Evolutionary conservation across 2,113 vertebrate genomes (phyloP).

Genomic region (Chamaetylas fuelleborni): DNA sequence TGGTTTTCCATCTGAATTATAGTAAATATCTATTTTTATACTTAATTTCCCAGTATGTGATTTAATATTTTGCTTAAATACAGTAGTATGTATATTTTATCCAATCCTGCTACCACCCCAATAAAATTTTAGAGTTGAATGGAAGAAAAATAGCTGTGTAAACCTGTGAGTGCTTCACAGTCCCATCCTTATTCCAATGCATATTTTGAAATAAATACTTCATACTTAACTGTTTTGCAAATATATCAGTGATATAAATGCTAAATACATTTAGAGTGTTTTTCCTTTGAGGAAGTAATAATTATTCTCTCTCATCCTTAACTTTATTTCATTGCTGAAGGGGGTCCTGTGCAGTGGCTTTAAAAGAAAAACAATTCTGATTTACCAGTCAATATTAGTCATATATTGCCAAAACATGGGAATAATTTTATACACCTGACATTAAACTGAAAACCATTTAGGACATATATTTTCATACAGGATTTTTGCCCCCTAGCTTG

Average conservation of each 20-base stretch:
- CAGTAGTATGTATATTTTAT: not conserved
- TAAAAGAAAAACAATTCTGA: not conserved
- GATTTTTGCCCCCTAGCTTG: not conserved
- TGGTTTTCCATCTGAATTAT: not conserved
- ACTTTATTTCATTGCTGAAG: not conserved
- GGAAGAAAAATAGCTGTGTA: not conserved
- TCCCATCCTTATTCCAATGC: not conserved
- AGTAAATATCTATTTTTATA: not conserved
- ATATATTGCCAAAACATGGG: not conserved
- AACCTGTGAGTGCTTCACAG: not conserved
- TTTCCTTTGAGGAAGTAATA: not conserved
- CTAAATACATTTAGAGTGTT: not conserved
- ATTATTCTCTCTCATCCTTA: not conserved
- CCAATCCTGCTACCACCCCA: not conserved
- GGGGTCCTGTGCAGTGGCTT: not conserved
- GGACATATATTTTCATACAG: not conserved
- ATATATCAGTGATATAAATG: not conserved
- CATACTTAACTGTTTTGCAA: not conserved
- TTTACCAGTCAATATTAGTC: not conserved
- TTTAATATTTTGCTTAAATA: not conserved
- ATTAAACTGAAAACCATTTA: not conserved
- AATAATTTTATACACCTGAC: not conserved
- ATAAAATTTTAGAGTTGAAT: not conserved
- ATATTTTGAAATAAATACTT: not conserved
- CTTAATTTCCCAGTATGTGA: not conserved